A percentile compares a stretch with the other conserved stretches of the same genome.
These are phyloP conservation scores for Meda fulgida DNA, from an alignment of 2,797 vertebrate species.

Conservation along the genomic window DNA sequence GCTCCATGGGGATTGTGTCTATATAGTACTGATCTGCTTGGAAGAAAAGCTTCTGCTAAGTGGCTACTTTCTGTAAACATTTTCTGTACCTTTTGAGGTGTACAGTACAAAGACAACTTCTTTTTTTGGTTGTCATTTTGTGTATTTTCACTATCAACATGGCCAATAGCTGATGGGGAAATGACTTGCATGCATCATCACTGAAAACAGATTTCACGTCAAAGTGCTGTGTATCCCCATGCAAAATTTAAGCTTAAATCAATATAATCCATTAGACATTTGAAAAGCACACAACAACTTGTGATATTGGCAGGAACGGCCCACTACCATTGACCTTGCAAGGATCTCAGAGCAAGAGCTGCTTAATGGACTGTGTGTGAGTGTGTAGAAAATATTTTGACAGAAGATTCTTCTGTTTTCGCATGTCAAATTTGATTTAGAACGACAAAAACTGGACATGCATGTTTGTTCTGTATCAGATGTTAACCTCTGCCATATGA, in stretches of 20 bases:
- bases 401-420: background rate
- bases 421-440: background rate
- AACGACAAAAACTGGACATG: background rate
- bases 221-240: slow-evolving; percentile 13
- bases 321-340: slow-evolving; percentile 1
- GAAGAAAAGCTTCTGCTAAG: background rate
- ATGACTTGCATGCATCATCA: background rate
- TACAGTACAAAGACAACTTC: background rate
- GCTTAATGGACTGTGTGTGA: background rate
- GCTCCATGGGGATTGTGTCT: slow-evolving; percentile 3
- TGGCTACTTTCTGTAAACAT: background rate
- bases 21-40: background rate
- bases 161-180: background rate
- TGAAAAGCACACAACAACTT: slow-evolving; percentile 24
- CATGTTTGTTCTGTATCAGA: background rate
- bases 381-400: background rate
- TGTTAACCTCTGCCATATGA: background rate
- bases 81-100: background rate
- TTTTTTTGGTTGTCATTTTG: background rate
- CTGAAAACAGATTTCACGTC: background rate
- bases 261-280: slow-evolving; percentile 38
- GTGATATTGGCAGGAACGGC: slow-evolving; percentile 14
- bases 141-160: background rate
- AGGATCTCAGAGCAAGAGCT: background rate
- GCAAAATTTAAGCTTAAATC: slow-evolving; percentile 29